Evolutionary conservation across 2,113 vertebrate genomes (phyloP).

Genomic region (Pseudorasbora parva): DNA sequence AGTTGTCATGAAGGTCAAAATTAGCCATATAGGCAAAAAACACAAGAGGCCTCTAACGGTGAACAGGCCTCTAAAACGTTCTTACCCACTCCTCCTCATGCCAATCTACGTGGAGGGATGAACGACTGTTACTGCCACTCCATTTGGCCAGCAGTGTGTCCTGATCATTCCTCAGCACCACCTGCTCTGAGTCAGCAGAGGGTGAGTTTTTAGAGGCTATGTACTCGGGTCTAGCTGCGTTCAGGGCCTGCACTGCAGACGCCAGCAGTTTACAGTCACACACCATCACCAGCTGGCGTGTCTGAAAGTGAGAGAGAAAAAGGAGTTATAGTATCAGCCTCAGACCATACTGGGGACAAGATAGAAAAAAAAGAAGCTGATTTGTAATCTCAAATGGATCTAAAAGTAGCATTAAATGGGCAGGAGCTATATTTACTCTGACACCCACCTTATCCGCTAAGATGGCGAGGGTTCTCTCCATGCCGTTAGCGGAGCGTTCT

Average conservation of each 20-base stretch:
- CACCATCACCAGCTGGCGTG: slow-evolving; percentile 92
- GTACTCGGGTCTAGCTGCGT: slow-evolving; percentile 93
- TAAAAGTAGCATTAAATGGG: not conserved
- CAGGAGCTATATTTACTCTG: too few relatives aligned
- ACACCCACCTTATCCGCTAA: slow-evolving; percentile 90
- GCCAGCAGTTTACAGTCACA: slow-evolving; percentile 96
- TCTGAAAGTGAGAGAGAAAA: slow-evolving; percentile 71
- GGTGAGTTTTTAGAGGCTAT: slow-evolving; percentile 95
- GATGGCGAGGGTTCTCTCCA: slow-evolving; percentile 93
- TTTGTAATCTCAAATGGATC: not conserved
- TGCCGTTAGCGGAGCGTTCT: slow-evolving; percentile 91
- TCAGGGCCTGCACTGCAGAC: slow-evolving; percentile 91
- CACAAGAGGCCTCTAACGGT: too few relatives aligned
- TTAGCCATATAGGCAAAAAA: too few relatives aligned
- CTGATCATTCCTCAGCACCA: slow-evolving; percentile 95
- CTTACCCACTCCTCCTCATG: slow-evolving; percentile 96
- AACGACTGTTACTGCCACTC: slow-evolving; percentile 88
- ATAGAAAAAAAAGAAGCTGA: not conserved
- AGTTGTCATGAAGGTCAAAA: too few relatives aligned
- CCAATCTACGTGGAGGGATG: slow-evolving; percentile 91
- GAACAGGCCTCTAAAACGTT: not conserved
- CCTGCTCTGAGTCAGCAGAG: slow-evolving; percentile 90
- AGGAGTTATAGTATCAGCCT: not conserved
- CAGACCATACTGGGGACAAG: not conserved
- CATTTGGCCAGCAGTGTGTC: slow-evolving; percentile 94